Evolutionary conservation across 2,113 vertebrate species (phyloP).

Genomic region (Onychorhynchus coronatus): DNA sequence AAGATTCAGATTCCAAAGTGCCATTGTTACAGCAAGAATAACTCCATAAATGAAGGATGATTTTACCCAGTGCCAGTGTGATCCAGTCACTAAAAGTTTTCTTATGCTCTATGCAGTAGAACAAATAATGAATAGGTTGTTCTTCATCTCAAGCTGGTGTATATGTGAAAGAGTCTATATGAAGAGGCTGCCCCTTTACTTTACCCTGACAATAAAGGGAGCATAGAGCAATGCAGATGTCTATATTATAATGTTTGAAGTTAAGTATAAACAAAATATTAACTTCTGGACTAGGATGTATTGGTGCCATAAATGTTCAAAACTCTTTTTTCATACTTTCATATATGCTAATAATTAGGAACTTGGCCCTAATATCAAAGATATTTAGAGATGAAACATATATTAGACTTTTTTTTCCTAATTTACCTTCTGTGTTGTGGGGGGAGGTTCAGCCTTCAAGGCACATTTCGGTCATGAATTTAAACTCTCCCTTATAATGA

Average conservation of each 20-base stretch:
- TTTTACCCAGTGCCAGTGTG: neutral
- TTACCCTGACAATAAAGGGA: neutral
- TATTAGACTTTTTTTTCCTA: neutral
- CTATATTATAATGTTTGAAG: conserved; percentile 26
- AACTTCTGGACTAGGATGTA: conserved; percentile 33
- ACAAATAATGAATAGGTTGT: neutral
- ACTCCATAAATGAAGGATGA: neutral
- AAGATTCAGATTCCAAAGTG: neutral
- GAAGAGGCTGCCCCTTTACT: neutral
- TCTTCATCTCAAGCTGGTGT: neutral
- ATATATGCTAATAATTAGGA: conserved; percentile 41
- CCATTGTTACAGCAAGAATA: neutral
- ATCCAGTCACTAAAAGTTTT: neutral
- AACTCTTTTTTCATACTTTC: conserved; percentile 33
- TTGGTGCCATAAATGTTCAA: conserved; percentile 26
- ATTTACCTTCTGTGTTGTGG: conserved; percentile 39
- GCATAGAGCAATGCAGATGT: neutral
- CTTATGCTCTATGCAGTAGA: neutral
- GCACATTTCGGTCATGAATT: conserved; percentile 5
- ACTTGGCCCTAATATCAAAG: conserved; percentile 61
- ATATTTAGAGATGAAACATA: conserved; percentile 44
- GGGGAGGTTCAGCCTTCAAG: conserved; percentile 34
- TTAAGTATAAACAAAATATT: conserved; percentile 60
- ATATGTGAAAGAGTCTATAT: neutral
- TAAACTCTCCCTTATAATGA: neutral